Evolutionary conservation across 2,113 vertebrate species (phyloP).

Genomic region (Lamprologus callipterus): DNA sequence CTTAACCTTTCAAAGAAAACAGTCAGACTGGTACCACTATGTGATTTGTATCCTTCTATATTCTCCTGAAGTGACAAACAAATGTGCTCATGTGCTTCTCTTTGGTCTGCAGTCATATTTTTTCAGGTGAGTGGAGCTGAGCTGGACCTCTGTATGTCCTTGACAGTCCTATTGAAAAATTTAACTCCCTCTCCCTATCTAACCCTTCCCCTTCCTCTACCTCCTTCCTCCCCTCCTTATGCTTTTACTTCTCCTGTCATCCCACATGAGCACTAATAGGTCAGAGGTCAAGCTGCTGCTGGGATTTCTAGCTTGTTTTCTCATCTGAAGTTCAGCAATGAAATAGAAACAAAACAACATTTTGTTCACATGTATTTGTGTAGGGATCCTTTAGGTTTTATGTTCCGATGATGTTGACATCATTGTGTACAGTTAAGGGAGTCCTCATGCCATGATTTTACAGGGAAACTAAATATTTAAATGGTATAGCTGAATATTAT

Average conservation of each 20-base stretch:
- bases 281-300: constrained; percentile 27
- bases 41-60: background rate
- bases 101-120: background rate
- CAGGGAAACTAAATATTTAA: background rate
- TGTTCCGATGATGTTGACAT: background rate
- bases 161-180: constrained; percentile 62
- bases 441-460: background rate
- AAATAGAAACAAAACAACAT: background rate
- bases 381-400: background rate
- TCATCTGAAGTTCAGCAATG: background rate
- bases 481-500: background rate
- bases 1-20: background rate
- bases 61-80: background rate
- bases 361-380: background rate
- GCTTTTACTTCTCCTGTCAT: background rate
- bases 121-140: constrained; percentile 28
- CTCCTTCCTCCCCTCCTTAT: background rate
- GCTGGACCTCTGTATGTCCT: constrained; percentile 20
- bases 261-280: constrained; percentile 17
- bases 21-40: background rate
- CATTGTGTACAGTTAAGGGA: background rate
- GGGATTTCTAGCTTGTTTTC: background rate
- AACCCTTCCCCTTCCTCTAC: background rate
- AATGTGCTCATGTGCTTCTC: background rate
- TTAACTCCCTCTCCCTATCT: constrained; percentile 18